phyloP scores from a whole-genome alignment of 2,113 vertebrate species.

The Anolis sagrei region DNA sequence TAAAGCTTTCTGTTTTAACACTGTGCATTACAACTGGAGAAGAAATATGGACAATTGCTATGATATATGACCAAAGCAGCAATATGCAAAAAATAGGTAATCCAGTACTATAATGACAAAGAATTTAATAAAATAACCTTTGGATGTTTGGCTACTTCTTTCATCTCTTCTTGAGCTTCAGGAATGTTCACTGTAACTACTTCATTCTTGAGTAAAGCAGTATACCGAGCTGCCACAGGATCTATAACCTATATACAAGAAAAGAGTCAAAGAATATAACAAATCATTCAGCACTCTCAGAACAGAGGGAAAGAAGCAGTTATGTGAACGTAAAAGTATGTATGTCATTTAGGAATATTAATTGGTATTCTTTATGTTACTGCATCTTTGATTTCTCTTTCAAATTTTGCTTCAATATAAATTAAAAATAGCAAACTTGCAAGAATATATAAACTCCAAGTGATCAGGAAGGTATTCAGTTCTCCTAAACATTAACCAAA shows the following conservation, averaged over 20 bases:
- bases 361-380: conserved; percentile 80
- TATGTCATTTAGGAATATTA: conserved; percentile 60
- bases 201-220: conserved; percentile 88
- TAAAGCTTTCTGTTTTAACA: background rate
- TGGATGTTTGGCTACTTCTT: conserved; percentile 94
- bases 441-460: conserved; percentile 23
- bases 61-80: no score
- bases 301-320: background rate
- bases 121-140: conserved; percentile 80
- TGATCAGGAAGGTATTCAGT: background rate
- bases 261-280: conserved; percentile 38
- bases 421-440: conserved; percentile 3
- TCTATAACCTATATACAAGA: conserved; percentile 89
- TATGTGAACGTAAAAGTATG: conserved; percentile 20
- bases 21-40: background rate
- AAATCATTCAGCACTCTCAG: background rate
- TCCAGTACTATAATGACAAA: no score
- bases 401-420: conserved; percentile 36
- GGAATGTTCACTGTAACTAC: conserved; percentile 86
- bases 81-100: no score
- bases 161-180: conserved; percentile 88
- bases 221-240: conserved; percentile 91
- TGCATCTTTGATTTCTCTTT: conserved; percentile 62
- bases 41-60: no score
- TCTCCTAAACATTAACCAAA: conserved; percentile 28